Base-by-base conservation (phyloP, 2,797 vertebrate species). In the Brotula barbata region DNA sequence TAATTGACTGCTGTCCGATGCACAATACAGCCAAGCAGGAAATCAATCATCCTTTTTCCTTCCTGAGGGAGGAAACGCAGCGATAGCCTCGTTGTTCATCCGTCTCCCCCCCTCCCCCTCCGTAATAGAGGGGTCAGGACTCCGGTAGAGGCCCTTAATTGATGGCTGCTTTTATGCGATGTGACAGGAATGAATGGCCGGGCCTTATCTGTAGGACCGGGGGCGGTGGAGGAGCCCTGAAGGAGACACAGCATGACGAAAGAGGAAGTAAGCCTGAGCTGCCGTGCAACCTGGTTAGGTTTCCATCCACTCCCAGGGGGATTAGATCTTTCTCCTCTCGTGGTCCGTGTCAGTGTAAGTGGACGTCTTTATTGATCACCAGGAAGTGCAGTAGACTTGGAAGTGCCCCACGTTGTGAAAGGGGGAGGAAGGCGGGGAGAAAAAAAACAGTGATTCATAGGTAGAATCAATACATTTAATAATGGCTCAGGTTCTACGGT, bases 41-140 rank as follows among this genome's bases (percentile, higher is more conserved):
- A 87, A 88, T 89, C 84, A 81, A 85, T 91, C 85, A 79, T 78
- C 31, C 52, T 52, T 76, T 75, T 67, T 73, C 72, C 40, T 50
- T 58, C 43, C 60, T 58, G 39, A 43, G 67, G 63, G 58, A 81
- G 73, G 53, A 81, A 84, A 69, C 31, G 16, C 76, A 64, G 73
- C 57, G 59, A 85, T 79, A 64, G 73, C 75, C 71, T 73, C 9
- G 62, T 82, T 82, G 80, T 85, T 89, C 81, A 62, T 80, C 67
- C 42, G 67, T 74, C 75, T 73, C 67, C 73, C 81, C 77, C 77
- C 73, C 81, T 75, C 77, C 69, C 59, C 65, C 77, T 65, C 58
- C 73, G 69, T 88, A 87, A 89, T 87, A 77, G 78, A 75, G 65
- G 84, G 84, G 85, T 91, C 83, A 86, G 69, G 83, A 80, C 83